Conservation (phyloP, 2,113 vertebrate species). For the Myotis brandtii region DNA sequence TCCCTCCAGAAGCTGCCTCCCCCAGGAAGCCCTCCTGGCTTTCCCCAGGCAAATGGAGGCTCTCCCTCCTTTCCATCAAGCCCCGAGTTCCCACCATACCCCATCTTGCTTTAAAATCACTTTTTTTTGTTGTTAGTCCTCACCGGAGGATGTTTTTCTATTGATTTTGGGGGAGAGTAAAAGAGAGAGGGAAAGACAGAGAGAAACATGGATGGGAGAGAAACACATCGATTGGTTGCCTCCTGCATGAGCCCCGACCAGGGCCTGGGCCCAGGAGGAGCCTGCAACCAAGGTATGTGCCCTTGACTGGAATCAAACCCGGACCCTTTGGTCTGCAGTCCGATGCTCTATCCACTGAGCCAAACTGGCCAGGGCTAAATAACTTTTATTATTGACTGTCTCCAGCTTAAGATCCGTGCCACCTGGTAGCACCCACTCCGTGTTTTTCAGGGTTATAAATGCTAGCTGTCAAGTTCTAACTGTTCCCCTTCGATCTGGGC, state of each 20-base stretch:
- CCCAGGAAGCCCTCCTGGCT: background rate
- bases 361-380: background rate
- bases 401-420: background rate
- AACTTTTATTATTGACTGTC: background rate
- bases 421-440: background rate
- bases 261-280: no score
- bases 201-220: no score
- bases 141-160: no score
- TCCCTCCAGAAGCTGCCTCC: background rate
- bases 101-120: background rate
- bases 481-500: background rate
- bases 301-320: no score
- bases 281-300: no score
- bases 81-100: background rate
- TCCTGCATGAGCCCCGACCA: no score
- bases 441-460: background rate
- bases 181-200: no score
- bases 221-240: no score
- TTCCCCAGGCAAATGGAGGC: background rate
- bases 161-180: no score
- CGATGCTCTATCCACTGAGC: no score
- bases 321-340: no score
- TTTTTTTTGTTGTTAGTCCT: no score
- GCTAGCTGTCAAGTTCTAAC: background rate
- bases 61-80: background rate